Percentiles rank a stretch among this genome's conserved stretches.
Evolutionary conservation across 2,888 invertebrate genomes (phyloP).

Genomic region (Macroteleia sp.): DNA sequence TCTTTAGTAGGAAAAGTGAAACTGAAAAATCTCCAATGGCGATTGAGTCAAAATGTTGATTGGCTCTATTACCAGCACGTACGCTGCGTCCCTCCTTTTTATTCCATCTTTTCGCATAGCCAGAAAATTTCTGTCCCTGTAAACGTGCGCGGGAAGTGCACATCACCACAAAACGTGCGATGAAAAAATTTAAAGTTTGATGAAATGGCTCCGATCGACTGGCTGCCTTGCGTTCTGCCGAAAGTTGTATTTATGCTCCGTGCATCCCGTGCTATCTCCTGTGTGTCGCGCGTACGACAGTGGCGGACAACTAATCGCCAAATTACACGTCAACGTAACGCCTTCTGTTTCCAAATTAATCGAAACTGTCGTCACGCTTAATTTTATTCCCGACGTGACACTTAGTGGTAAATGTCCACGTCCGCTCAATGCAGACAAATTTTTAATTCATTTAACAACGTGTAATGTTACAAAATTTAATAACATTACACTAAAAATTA

Average conservation of each 20-base stretch:
- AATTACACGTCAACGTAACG: conserved; percentile 45
- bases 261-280: conserved; percentile 42
- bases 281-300: conserved; percentile 32
- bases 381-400: conserved; percentile 32
- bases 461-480: too few relatives aligned
- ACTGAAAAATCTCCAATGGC: conserved; percentile 14
- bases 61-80: conserved; percentile 46
- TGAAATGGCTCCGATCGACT: conserved; percentile 36
- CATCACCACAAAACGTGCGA: conserved; percentile 45
- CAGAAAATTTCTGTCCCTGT: conserved; percentile 49
- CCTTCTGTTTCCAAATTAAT: conserved; percentile 45
- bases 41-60: conserved; percentile 42
- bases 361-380: conserved; percentile 18
- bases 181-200: conserved; percentile 58
- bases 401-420: conserved; percentile 4
- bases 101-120: conserved; percentile 27
- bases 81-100: conserved; percentile 17
- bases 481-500: too few relatives aligned
- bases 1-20: too few relatives aligned
- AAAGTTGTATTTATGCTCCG: conserved; percentile 52
- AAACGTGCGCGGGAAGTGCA: conserved; percentile 58
- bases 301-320: conserved; percentile 42
- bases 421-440: too few relatives aligned
- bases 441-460: too few relatives aligned
- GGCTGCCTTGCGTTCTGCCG: conserved; percentile 19